phyloP scores from a whole-genome alignment of 1,140 invertebrate species.

The Brachionus rubens region DNA sequence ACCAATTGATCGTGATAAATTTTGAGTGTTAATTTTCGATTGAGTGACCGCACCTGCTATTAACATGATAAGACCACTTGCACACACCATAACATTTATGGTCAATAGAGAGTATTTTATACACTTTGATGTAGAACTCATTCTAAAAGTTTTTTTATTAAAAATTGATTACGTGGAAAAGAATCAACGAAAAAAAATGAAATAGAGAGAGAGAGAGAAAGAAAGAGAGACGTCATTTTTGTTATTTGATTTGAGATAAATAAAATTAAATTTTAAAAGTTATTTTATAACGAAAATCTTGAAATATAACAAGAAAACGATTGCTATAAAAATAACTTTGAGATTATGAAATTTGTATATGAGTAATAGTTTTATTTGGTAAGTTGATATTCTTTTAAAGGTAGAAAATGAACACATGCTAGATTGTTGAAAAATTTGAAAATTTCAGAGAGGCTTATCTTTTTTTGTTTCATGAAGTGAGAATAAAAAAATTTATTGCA shows the following conservation, averaged over 20 bases:
- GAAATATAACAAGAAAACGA: constrained; percentile 19
- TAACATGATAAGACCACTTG: constrained; percentile 32
- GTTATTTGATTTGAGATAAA: constrained; percentile 25
- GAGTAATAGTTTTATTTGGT: neutral
- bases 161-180: constrained; percentile 36
- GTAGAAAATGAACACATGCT: too few species aligned
- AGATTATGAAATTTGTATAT: constrained; percentile 20
- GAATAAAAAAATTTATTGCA: too few species aligned
- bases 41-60: constrained; percentile 30
- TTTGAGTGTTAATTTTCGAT: constrained; percentile 13
- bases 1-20: neutral
- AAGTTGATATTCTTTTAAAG: neutral
- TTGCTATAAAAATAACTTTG: constrained; percentile 10
- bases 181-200: neutral
- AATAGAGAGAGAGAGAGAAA: too few species aligned
- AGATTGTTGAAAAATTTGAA: too few species aligned
- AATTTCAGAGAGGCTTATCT: too few species aligned
- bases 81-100: constrained; percentile 24
- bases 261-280: constrained; percentile 16
- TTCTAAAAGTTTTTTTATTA: neutral
- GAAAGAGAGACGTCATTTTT: constrained; percentile 2
- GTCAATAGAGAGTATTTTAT: constrained; percentile 38
- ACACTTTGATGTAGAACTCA: constrained; percentile 1
- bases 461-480: too few species aligned
- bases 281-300: neutral